These are phyloP conservation scores for Candidula unifasciata DNA, from an alignment of 2,888 invertebrate genomes.

Conservation along the genomic window DNA sequence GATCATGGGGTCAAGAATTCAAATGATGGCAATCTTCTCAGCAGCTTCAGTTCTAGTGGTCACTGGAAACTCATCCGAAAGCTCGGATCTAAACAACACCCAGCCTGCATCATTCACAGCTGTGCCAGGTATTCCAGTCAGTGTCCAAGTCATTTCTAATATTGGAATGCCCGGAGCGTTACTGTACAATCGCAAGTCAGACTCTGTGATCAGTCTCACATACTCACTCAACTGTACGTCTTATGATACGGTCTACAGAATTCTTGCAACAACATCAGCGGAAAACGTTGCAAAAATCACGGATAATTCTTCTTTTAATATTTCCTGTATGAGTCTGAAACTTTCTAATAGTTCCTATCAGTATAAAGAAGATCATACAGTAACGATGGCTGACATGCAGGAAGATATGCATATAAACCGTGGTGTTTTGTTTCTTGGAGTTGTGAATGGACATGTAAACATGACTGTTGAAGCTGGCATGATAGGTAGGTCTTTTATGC, in stretches of 20 bases:
- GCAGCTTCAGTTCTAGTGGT: not conserved
- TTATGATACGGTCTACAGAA: conserved; percentile 13
- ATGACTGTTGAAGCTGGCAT: conserved; percentile 18
- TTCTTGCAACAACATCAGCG: conserved; percentile 3
- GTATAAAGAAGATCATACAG: not conserved
- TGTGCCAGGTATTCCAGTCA: not conserved
- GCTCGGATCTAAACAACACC: not conserved
- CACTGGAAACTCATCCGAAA: not conserved
- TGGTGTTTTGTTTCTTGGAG: not conserved
- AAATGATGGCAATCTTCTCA: not conserved
- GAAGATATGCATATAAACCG: not conserved
- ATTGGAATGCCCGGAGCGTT: conserved; percentile 23
- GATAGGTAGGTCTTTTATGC: conserved; percentile 40
- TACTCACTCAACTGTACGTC: conserved; percentile 19
- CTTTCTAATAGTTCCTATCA: not conserved
- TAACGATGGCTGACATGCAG: not conserved
- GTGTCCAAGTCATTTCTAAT: conserved; percentile 17
- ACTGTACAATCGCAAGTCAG: not conserved
- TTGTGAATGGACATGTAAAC: conserved; percentile 18
- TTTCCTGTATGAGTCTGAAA: not conserved
- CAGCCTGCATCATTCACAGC: not conserved
- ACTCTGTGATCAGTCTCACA: not conserved
- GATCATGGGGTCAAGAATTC: not conserved
- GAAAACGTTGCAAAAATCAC: conserved; percentile 6
- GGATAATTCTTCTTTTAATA: not conserved